Base-by-base conservation (phyloP, 1,140 invertebrate species). In the Ladona fulva region DNA sequence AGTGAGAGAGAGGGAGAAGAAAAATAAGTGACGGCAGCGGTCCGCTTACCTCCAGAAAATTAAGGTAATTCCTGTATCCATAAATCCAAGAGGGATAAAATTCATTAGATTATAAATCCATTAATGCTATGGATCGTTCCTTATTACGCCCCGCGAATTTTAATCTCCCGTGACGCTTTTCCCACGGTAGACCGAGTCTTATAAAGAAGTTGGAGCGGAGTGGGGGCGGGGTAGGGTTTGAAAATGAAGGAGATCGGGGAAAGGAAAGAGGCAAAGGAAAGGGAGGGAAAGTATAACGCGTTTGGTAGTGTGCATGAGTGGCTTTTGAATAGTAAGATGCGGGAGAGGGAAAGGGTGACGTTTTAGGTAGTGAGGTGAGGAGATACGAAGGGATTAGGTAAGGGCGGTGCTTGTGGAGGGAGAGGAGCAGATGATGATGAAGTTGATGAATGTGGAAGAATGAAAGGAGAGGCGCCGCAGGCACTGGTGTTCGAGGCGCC, bases 61-160 rank as follows among this genome's bases (percentile, higher is more conserved):
- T 66, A 66, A 66, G 52, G 52, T 66, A 66, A 66, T 66, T 66
- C 52, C 52, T 66, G 52, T 66, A 66, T 66, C 52, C 52, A 66
- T 66, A 66, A 66, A 66, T 66, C 52, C 52, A 76, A 76, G 76
- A 25, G 19, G 37, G 77, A 76, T 74, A 79, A 79, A 79, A 79
- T 79, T 79, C 79, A 79, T 78, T 79, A 79, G 79, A 79, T 79
- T 79, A 79, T 74, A 79, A 78, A 79, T 78, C 79, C 79, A 79
- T 79, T 79, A 79, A 79, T 79, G 77, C 75, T 79, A 66, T 66
- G 52, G 52, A 66, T 66, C 52, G 52, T 66, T 66, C 52, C 52
- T 66, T 66, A 66, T 76, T 76, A 76, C 75, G 75, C 75, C 75
- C 22, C 25, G 42, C 75, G 75, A 76, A 76, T 76, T 76, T 76